phyloP scores from a whole-genome alignment of 23 tunicate species.

The Clavelina lepadiformis region DNA sequence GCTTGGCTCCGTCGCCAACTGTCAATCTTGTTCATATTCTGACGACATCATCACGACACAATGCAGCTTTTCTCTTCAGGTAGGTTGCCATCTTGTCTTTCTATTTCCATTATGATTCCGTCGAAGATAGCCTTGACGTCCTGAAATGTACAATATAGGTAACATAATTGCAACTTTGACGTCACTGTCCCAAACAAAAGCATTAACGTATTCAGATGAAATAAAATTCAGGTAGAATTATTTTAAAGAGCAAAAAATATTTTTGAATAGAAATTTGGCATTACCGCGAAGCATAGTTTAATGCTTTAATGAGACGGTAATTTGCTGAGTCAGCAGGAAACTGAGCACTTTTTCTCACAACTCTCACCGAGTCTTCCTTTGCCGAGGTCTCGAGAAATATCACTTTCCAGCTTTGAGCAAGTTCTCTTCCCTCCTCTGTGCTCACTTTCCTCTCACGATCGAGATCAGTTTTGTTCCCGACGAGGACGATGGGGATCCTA shows the following conservation, averaged over 20 bases:
- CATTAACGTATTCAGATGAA: too few species aligned
- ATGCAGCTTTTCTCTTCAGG: slow-evolving; percentile 51
- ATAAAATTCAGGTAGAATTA: too few species aligned
- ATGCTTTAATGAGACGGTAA: too few species aligned
- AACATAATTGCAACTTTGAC: too few species aligned
- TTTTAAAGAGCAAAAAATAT: too few species aligned
- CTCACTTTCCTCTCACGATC: slow-evolving; percentile 79
- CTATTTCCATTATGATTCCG: slow-evolving; percentile 67
- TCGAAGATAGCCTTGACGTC: slow-evolving; percentile 69
- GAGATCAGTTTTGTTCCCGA: slow-evolving; percentile 86
- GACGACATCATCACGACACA: too few species aligned
- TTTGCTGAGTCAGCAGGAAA: background rate
- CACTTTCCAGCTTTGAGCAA: slow-evolving; percentile 76
- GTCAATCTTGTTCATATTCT: too few species aligned
- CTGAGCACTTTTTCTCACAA: too few species aligned
- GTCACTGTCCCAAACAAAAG: too few species aligned
- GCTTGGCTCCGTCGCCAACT: too few species aligned
- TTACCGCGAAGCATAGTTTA: too few species aligned
- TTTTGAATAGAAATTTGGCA: too few species aligned
- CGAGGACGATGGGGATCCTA: slow-evolving; percentile 74
- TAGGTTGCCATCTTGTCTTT: slow-evolving; percentile 75
- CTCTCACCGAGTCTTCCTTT: slow-evolving; percentile 56
- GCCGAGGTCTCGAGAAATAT: slow-evolving; percentile 84
- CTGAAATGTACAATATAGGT: slow-evolving; percentile 37
- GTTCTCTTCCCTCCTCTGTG: slow-evolving; percentile 59